Evolutionary conservation across 2,888 invertebrate genomes (phyloP).

Genomic region (Eumacrocentrus americanus): DNA sequence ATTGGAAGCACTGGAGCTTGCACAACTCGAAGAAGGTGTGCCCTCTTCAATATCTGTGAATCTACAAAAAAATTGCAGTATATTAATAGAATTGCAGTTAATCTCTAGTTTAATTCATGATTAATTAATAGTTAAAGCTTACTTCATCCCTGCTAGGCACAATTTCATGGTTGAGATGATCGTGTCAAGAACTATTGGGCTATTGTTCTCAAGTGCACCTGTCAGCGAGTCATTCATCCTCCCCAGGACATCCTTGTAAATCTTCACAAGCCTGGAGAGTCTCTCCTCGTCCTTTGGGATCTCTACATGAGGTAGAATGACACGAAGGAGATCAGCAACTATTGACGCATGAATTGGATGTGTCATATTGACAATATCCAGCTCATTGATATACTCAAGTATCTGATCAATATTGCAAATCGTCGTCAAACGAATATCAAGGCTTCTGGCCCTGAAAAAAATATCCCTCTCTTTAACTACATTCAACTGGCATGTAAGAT

Average conservation of each 20-base stretch:
- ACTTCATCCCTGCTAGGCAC: not conserved
- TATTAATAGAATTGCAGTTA: no score
- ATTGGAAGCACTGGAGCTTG: not conserved
- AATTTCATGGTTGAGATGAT: not conserved
- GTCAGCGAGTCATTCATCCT: not conserved
- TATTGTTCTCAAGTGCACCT: not conserved
- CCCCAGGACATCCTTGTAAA: not conserved
- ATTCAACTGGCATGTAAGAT: not conserved
- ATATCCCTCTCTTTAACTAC: not conserved
- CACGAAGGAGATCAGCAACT: not conserved
- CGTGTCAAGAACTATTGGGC: not conserved
- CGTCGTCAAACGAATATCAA: conserved; percentile 25
- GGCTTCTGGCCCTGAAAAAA: conserved; percentile 32
- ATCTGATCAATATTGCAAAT: conserved; percentile 33
- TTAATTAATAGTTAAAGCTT: not conserved
- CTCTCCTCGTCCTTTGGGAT: not conserved
- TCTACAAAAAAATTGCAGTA: no score
- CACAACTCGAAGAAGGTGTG: no score
- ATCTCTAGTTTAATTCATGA: no score
- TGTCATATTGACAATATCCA: conserved; percentile 24
- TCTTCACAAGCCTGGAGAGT: not conserved
- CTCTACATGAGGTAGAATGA: not conserved
- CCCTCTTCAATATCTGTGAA: no score
- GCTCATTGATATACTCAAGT: conserved; percentile 32
- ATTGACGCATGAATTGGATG: not conserved